Evolutionary conservation across 2,888 invertebrate genomes (phyloP).

Genomic region (Periphyllus acericola): DNA sequence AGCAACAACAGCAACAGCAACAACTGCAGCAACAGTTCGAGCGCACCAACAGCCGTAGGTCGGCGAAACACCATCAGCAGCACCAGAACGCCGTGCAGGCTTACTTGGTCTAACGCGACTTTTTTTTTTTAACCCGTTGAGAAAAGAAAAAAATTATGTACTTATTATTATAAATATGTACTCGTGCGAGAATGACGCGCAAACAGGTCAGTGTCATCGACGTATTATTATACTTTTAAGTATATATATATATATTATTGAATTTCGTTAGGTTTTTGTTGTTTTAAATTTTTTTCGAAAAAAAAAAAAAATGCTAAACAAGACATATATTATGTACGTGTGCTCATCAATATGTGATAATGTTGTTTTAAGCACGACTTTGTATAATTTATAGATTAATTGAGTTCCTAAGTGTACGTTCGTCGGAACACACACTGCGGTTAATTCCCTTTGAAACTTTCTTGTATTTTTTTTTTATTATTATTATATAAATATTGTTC

Average conservation of each 20-base stretch:
- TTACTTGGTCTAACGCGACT: slow-evolving; percentile 40
- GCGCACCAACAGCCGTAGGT: slow-evolving; percentile 61
- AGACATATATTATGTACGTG: slow-evolving; percentile 16
- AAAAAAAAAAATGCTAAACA: neutral
- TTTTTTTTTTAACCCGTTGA: no score
- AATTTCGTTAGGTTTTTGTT: neutral
- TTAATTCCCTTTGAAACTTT: slow-evolving; percentile 61
- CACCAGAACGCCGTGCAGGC: slow-evolving; percentile 40
- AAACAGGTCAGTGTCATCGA: slow-evolving; percentile 46
- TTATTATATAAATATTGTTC: slow-evolving; percentile 12
- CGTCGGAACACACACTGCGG: slow-evolving; percentile 46
- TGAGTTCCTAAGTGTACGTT: slow-evolving; percentile 60
- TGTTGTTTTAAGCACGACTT: slow-evolving; percentile 60
- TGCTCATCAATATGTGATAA: slow-evolving; percentile 62
- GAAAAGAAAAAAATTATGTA: neutral
- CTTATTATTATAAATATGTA: neutral
- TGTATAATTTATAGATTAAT: slow-evolving; percentile 55
- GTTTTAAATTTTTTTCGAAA: neutral
- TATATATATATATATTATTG: neutral
- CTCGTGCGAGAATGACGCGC: neutral
- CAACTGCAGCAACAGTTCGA: slow-evolving; percentile 26
- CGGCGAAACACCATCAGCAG: slow-evolving; percentile 40
- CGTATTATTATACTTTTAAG: neutral
- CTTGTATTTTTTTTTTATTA: slow-evolving; percentile 51
- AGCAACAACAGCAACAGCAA: no score